These are phyloP conservation scores for Hydrolagus affinis DNA, from an alignment of 2,113 vertebrate genomes.

Conservation along the genomic window DNA sequence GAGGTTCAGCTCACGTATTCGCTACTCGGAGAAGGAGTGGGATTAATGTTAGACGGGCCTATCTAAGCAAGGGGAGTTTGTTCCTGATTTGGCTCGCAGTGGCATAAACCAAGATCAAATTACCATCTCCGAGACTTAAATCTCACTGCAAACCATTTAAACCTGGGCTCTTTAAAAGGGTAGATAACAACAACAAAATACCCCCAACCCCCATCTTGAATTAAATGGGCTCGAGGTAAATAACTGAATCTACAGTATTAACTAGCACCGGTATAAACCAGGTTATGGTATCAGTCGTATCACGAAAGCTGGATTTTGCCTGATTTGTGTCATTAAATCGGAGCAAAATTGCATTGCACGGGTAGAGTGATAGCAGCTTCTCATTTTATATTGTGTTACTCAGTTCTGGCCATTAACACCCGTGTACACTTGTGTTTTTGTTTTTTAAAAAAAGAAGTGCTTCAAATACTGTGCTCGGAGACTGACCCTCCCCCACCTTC, in stretches of 20 bases:
- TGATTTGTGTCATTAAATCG: not conserved
- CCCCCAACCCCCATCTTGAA: not conserved
- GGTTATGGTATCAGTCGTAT: conserved; percentile 10
- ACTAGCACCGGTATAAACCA: not conserved
- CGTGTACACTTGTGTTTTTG: not conserved
- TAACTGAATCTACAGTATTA: not conserved
- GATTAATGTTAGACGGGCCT: not conserved
- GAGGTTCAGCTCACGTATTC: not conserved
- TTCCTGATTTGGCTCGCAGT: not conserved
- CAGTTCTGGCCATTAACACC: not conserved
- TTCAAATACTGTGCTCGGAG: not conserved
- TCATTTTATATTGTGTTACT: not conserved
- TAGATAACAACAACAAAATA: not conserved
- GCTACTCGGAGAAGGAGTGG: not conserved
- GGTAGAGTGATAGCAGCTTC: conserved; percentile 1
- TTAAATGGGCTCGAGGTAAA: not conserved
- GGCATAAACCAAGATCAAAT: not conserved
- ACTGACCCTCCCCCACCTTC: not conserved
- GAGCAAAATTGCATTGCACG: not conserved
- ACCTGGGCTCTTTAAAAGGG: not conserved
- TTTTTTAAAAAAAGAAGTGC: not conserved
- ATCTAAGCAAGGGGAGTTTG: not conserved
- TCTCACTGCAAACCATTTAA: not conserved
- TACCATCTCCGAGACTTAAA: not conserved
- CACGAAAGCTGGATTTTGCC: conserved; percentile 18